These are phyloP conservation scores for Dasyurus viverrinus DNA, from an alignment of 2,113 vertebrate species.

Conservation along the genomic window DNA sequence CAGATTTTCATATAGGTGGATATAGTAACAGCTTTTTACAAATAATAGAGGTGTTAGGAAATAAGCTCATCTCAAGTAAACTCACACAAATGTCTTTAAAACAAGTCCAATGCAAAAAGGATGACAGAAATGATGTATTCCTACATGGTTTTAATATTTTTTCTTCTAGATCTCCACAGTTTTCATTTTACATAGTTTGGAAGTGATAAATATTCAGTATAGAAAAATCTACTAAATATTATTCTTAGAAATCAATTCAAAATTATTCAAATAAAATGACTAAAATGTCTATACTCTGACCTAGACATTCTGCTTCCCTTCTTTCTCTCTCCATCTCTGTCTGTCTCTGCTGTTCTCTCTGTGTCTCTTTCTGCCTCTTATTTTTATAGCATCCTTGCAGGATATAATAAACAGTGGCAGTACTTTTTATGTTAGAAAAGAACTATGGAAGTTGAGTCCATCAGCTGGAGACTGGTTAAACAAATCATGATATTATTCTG, in stretches of 20 bases:
- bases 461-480: background rate
- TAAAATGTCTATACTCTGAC: background rate
- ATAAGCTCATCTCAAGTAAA: background rate
- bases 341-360: too few relatives aligned
- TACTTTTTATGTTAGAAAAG: background rate
- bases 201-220: background rate
- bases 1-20: background rate
- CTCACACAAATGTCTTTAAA: background rate
- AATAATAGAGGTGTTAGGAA: background rate
- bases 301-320: background rate
- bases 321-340: background rate
- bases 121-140: background rate
- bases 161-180: background rate
- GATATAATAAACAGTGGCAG: background rate
- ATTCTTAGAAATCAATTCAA: background rate
- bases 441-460: background rate
- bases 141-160: background rate
- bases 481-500: background rate
- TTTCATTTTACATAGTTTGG: background rate
- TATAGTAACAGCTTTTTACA: background rate
- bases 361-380: background rate
- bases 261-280: background rate
- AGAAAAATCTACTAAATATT: background rate
- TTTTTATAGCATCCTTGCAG: background rate
- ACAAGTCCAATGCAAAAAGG: background rate